A percentile compares a stretch with the other conserved stretches of the same genome.
Evolutionary conservation across 2,113 vertebrate species (phyloP).

Genomic region (Lophochroa leadbeateri): DNA sequence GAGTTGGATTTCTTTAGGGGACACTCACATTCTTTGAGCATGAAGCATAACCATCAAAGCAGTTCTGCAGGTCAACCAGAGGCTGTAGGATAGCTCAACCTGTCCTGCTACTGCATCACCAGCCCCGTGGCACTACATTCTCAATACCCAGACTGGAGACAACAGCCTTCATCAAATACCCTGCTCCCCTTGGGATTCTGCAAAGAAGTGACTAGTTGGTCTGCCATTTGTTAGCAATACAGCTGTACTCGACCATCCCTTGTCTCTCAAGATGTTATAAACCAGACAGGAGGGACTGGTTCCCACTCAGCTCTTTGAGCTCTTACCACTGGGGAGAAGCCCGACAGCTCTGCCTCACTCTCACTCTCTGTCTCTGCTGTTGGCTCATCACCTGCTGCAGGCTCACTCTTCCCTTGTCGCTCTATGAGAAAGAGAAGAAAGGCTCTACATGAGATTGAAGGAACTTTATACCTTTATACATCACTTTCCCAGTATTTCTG

Average conservation of each 20-base stretch:
- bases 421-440: slow-evolving; percentile 56
- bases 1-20: neutral
- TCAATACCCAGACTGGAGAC: neutral
- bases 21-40: neutral
- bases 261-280: neutral
- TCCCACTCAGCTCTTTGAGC: neutral
- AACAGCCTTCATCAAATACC: neutral
- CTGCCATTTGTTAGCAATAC: neutral
- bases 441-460: neutral
- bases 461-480: neutral
- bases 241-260: neutral
- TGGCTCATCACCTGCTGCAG: slow-evolving; percentile 86
- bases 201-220: neutral
- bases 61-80: neutral
- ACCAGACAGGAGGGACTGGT: neutral
- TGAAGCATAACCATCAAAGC: neutral
- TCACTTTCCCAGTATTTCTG: neutral
- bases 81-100: neutral
- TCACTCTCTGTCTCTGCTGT: slow-evolving; percentile 95
- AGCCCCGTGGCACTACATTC: neutral
- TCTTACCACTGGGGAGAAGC: slow-evolving; percentile 91
- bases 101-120: neutral
- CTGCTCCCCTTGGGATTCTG: neutral
- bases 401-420: slow-evolving; percentile 83
- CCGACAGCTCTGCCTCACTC: slow-evolving; percentile 94